Percentiles rank a stretch among this genome's conserved stretches.
Conservation (phyloP, 2,888 invertebrate species). For the Parnassius orleans region DNA sequence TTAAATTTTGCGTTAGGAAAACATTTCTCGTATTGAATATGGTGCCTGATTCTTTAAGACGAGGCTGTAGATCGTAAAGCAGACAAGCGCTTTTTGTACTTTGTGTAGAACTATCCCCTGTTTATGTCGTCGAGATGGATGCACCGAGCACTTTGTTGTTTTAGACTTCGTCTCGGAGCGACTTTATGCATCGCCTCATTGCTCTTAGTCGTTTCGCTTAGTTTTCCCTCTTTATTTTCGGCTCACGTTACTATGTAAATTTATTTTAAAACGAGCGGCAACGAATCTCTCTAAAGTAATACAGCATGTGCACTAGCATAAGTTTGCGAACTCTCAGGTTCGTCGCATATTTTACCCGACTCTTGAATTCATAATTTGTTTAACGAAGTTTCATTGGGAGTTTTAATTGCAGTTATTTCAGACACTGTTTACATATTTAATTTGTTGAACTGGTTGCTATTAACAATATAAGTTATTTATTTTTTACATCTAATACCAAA, state of each 20-base stretch:
- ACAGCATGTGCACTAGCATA: slow-evolving; percentile 26
- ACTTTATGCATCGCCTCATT: slow-evolving; percentile 77
- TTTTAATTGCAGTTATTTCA: slow-evolving; percentile 12
- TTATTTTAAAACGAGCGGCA: slow-evolving; percentile 56
- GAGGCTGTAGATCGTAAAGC: slow-evolving; percentile 55
- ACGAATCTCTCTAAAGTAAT: slow-evolving; percentile 41
- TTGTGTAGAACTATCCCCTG: slow-evolving; percentile 70
- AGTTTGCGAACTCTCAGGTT: slow-evolving; percentile 21
- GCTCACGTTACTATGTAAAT: slow-evolving; percentile 75
- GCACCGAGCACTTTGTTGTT: slow-evolving; percentile 79
- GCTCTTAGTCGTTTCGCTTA: slow-evolving; percentile 75
- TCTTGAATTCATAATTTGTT: slow-evolving; percentile 17
- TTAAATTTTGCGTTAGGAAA: too few species aligned
- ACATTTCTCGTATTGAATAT: too few species aligned
- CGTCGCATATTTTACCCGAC: slow-evolving; percentile 17
- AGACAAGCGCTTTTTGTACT: slow-evolving; percentile 59
- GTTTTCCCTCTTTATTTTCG: slow-evolving; percentile 74
- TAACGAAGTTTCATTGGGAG: slow-evolving; percentile 6
- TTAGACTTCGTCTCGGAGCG: slow-evolving; percentile 74
- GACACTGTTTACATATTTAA: too few species aligned
- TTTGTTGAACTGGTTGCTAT: too few species aligned
- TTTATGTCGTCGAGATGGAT: slow-evolving; percentile 67
- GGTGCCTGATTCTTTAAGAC: too few species aligned
- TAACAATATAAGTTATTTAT: too few species aligned
- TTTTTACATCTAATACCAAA: too few species aligned